A percentile compares a stretch with the other conserved stretches of the same genome.
Evolutionary conservation across 2,888 invertebrate genomes (phyloP).

Genomic region (Daptonema setosum): DNA sequence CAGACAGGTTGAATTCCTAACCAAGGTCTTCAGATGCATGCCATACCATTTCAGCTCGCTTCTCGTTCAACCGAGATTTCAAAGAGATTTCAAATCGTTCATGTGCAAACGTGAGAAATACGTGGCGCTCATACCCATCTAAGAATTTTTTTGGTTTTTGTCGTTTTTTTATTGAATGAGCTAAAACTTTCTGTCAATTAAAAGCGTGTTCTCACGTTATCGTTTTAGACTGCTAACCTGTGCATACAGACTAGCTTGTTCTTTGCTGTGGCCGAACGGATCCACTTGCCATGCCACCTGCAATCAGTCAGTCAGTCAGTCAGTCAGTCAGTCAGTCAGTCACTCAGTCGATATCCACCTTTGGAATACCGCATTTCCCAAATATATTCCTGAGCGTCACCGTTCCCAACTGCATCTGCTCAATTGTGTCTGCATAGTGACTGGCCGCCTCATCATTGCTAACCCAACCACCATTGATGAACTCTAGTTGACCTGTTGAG

Average conservation of each 20-base stretch:
- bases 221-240: too few species aligned
- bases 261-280: conserved; percentile 37
- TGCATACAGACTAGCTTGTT: conserved; percentile 34
- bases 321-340: too few species aligned
- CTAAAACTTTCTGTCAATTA: too few species aligned
- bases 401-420: conserved; percentile 36
- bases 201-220: too few species aligned
- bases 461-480: conserved; percentile 38
- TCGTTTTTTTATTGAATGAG: too few species aligned
- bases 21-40: conserved; percentile 30
- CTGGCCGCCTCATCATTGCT: conserved; percentile 38
- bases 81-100: conserved; percentile 26
- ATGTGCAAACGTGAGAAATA: conserved; percentile 29
- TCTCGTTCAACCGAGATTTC: conserved; percentile 19
- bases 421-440: conserved; percentile 36
- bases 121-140: conserved; percentile 55
- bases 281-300: conserved; percentile 39
- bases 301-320: conserved; percentile 32
- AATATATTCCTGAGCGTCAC: conserved; percentile 18
- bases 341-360: too few species aligned
- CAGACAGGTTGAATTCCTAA: too few species aligned
- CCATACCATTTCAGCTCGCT: conserved; percentile 33
- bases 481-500: conserved; percentile 29
- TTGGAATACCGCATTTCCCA: conserved; percentile 32
- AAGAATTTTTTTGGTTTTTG: too few species aligned